phyloP scores from a whole-genome alignment of 1,140 invertebrate genomes.

The Harpegnathos saltator region DNA sequence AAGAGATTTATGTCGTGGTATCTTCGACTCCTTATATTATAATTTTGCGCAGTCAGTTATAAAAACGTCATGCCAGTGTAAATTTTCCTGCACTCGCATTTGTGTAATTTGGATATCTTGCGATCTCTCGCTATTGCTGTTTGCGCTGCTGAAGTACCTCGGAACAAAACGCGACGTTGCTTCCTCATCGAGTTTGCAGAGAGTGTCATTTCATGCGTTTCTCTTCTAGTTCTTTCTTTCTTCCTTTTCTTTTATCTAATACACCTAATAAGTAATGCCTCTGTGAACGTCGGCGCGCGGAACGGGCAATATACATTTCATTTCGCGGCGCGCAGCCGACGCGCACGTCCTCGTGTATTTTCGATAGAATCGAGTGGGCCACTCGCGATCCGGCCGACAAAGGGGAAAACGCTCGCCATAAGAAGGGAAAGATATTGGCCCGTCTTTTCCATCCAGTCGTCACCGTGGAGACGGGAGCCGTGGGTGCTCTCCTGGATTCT shows the following conservation, averaged over 20 bases:
- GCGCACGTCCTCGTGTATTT: constrained; percentile 17
- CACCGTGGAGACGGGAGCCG: constrained; percentile 79
- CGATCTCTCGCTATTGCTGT: no score
- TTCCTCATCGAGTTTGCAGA: no score
- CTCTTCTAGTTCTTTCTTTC: no score
- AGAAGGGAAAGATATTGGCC: constrained; percentile 54
- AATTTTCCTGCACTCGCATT: no score
- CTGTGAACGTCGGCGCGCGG: not conserved
- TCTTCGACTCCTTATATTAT: no score
- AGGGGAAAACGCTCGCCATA: constrained; percentile 28
- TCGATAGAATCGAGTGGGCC: constrained; percentile 43
- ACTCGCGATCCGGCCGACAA: constrained; percentile 45
- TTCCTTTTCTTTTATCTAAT: not conserved
- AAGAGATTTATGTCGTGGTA: not conserved
- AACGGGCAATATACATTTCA: constrained; percentile 12
- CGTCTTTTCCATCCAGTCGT: constrained; percentile 74
- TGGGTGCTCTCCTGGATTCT: constrained; percentile 73
- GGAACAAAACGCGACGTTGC: no score
- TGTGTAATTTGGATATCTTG: no score
- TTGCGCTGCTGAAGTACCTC: no score
- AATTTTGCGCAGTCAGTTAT: no score
- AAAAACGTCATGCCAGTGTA: no score
- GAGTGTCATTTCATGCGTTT: no score
- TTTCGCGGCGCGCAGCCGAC: not conserved
- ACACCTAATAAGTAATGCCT: not conserved